Conservation (phyloP, 1,140 invertebrate species). For the Wasmannia auropunctata region DNA sequence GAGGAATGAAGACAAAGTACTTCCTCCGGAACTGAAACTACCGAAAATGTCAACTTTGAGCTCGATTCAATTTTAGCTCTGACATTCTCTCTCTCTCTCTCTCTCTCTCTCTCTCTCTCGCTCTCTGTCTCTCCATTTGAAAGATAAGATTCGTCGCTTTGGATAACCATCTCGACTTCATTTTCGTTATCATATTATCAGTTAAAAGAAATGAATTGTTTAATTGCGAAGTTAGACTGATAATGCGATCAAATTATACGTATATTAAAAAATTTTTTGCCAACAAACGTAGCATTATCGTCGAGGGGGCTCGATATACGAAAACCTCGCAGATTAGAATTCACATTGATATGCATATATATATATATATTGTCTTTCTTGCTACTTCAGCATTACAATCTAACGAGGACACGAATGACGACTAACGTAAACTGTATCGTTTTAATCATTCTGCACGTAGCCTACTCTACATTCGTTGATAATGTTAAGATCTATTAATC, state of each 20-base stretch:
- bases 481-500: conserved; percentile 4
- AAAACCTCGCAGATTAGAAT: background rate
- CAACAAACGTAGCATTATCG: background rate
- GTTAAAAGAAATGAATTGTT: background rate
- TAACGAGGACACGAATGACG: background rate
- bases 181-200: background rate
- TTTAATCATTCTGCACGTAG: background rate
- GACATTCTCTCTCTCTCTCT: no score
- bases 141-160: background rate
- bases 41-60: background rate
- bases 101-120: no score
- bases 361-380: background rate
- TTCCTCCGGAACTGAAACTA: background rate
- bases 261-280: background rate
- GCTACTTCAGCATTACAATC: background rate
- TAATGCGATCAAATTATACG: background rate
- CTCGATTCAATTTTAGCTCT: background rate
- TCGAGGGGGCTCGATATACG: background rate
- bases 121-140: background rate
- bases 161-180: background rate
- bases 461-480: background rate
- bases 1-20: conserved; percentile 13
- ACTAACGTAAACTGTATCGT: conserved; percentile 8
- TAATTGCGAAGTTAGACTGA: background rate
- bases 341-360: background rate